Conservation (phyloP, 2,888 invertebrate species). For the Lithophane semibrunnea region DNA sequence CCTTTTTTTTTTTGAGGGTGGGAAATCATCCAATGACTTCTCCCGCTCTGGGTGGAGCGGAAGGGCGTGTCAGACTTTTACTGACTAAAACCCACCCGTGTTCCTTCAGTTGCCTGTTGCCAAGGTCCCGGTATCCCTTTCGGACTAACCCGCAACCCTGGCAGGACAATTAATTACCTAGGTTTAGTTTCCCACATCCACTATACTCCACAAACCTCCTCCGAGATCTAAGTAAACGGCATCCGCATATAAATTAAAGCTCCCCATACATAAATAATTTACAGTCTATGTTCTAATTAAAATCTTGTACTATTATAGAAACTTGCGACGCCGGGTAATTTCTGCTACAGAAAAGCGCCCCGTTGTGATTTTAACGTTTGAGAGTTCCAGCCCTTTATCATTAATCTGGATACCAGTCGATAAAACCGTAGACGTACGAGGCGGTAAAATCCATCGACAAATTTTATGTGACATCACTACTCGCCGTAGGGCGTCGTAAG, state of each 20-base stretch:
- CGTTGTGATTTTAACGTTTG: constrained; percentile 80
- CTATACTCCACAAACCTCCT: constrained; percentile 33
- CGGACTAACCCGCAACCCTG: too few species aligned
- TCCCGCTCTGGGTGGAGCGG: too few species aligned
- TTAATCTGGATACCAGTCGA: constrained; percentile 74
- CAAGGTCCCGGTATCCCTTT: too few species aligned
- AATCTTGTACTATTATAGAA: constrained; percentile 81
- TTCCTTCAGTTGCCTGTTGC: too few species aligned
- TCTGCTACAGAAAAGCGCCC: constrained; percentile 79
- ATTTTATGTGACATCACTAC: constrained; percentile 83
- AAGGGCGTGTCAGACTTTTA: too few species aligned
- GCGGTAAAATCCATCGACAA: constrained; percentile 80
- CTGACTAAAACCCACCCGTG: too few species aligned
- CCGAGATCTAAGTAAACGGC: constrained; percentile 42
- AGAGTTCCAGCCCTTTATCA: constrained; percentile 66
- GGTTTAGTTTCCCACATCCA: constrained; percentile 46
- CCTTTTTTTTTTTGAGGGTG: too few species aligned
- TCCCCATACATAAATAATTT: constrained; percentile 53
- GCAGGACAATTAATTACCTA: constrained; percentile 59
- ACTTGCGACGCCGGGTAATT: constrained; percentile 66
- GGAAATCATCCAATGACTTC: too few species aligned
- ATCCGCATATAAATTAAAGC: constrained; percentile 65
- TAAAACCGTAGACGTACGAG: constrained; percentile 75
- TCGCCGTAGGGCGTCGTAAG: constrained; percentile 72
- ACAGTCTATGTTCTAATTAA: constrained; percentile 78